Evolutionary conservation across 1,140 invertebrate species (phyloP), one percentile per base, ranked within the genome.

Genomic region (Bombus polaris): DNA sequence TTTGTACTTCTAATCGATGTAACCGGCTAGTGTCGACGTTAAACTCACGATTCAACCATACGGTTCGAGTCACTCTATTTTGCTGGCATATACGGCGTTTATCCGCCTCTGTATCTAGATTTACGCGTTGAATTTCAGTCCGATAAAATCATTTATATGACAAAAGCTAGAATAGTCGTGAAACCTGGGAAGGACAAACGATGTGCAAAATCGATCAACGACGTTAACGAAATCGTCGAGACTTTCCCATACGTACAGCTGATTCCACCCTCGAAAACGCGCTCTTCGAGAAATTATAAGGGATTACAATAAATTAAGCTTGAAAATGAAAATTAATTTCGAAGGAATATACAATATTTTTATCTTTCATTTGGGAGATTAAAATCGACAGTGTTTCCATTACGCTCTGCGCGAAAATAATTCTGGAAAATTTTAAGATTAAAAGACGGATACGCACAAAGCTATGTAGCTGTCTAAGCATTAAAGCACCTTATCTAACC

Each of bases 71-170:
- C 76, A 83, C 59, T 87, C 57, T 74, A 81, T 81, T 87, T 91
- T 70, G 81, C 73, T 65, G 75, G 70, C 77, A 74, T 90, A 85
- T 71, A 76, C 44, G 68, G 53, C 75, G 71, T 87, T 85, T 88
- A 81, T 88, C 87, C 66, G 15, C 39, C 70, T 25, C 5, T 57
- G 15, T 82, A 91, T 90, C 89, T 88, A 88, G 87, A 91, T 91
- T 86, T 87, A 89, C 89, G 81, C 76, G 77, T 57, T 71, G 65
- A 89, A 39, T 91, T 87, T 76, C 80, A n/a, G 70, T 8, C 32
- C 53, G 90, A 91, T 89, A 87, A 72, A 77, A 91, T 91, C 87
- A 81, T 73, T 3, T 71, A 59, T 70, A 53, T 62, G 47, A 72
- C 77, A 39, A 37, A 53, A 39, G 57, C 37, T 59, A 57, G 77